Conservation (phyloP, 2,888 invertebrate genomes). For the Noctua fimbriata region DNA sequence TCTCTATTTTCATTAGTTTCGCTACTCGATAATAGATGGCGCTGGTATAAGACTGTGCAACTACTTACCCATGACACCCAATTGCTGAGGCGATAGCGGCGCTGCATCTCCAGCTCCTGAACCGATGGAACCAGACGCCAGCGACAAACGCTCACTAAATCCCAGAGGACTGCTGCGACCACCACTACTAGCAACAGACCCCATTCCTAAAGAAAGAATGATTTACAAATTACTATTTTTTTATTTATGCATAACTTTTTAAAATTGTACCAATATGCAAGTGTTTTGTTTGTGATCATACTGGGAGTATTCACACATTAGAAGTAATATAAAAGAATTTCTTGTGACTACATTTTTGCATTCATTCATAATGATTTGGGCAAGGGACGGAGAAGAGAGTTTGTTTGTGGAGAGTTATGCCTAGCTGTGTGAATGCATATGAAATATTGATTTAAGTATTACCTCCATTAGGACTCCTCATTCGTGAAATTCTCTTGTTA, state of each 20-base stretch:
- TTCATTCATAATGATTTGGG: not conserved
- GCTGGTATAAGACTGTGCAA: conserved; percentile 62
- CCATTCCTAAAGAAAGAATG: conserved; percentile 83
- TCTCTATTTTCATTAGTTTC: not conserved
- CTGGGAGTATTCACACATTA: not conserved
- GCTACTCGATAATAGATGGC: conserved; percentile 81
- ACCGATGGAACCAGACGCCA: conserved; percentile 92
- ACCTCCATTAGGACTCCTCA: conserved; percentile 93
- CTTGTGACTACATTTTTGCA: not conserved
- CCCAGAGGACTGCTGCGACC: conserved; percentile 91
- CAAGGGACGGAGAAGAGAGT: not conserved
- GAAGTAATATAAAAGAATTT: not conserved
- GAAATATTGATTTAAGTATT: conserved; percentile 16
- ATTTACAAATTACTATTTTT: not conserved
- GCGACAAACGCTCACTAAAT: conserved; percentile 92
- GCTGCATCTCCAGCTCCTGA: conserved; percentile 90
- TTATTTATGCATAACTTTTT: not conserved
- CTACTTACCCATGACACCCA: conserved; percentile 96
- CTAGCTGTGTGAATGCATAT: not conserved
- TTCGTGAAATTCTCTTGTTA: conserved; percentile 91
- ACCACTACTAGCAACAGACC: conserved; percentile 92
- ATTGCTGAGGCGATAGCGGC: conserved; percentile 95
- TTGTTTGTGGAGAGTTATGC: not conserved
- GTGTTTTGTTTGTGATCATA: not conserved
- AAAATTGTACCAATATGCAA: not conserved